Evolutionary conservation across 2,888 invertebrate genomes (phyloP).

Genomic region (Cataglyphis cursor): DNA sequence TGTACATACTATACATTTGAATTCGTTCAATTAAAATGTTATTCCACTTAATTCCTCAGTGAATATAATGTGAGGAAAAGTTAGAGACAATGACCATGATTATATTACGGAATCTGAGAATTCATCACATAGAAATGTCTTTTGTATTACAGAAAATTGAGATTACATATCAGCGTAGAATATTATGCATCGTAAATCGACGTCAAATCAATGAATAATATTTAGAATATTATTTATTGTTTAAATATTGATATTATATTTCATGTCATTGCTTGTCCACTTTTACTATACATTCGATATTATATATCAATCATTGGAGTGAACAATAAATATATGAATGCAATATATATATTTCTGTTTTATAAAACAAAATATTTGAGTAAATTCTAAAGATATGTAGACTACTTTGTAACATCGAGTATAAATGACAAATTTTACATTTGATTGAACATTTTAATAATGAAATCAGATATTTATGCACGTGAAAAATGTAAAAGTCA

Average conservation of each 20-base stretch:
- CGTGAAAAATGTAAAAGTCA: background rate
- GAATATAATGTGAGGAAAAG: constrained; percentile 60
- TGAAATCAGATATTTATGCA: background rate
- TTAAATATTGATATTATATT: constrained; percentile 11
- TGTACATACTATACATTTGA: constrained; percentile 76
- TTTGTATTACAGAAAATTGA: constrained; percentile 13
- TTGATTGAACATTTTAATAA: background rate
- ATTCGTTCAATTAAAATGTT: constrained; percentile 71
- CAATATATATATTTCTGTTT: background rate
- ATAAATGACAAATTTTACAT: background rate
- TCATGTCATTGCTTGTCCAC: background rate
- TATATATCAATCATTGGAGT: background rate
- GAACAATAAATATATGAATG: background rate
- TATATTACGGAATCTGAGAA: constrained; percentile 58
- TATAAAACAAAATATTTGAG: background rate
- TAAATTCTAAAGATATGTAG: constrained; percentile 2
- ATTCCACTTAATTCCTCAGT: constrained; percentile 62
- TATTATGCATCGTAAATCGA: background rate
- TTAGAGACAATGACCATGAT: constrained; percentile 65
- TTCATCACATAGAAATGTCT: constrained; percentile 71
- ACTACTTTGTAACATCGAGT: constrained; percentile 1
- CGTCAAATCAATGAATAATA: background rate
- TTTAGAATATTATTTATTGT: constrained; percentile 23
- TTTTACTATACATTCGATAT: constrained; percentile 14
- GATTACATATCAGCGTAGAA: constrained; percentile 2